A percentile compares a stretch with the other conserved stretches of the same genome.
phyloP scores from a whole-genome alignment of 2,888 invertebrate species.

The Cataglyphis livida region DNA sequence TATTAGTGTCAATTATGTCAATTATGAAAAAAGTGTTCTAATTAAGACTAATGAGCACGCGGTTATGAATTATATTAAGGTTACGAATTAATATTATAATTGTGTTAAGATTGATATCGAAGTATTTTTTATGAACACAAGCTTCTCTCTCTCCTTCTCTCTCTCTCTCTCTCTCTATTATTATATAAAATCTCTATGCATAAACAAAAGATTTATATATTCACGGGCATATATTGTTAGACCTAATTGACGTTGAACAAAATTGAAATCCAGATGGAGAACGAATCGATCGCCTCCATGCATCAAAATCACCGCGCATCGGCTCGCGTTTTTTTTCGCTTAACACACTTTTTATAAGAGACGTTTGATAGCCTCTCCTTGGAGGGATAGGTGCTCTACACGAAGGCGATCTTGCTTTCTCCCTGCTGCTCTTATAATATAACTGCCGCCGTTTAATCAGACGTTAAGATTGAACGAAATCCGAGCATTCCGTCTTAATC shows the following conservation, averaged over 20 bases:
- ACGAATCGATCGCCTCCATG: slow-evolving; percentile 19
- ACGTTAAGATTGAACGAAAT: slow-evolving; percentile 44
- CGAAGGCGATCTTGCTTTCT: slow-evolving; percentile 68
- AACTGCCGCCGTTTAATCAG: slow-evolving; percentile 39
- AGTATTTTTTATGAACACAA: neutral
- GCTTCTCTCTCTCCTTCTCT: neutral
- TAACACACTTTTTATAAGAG: slow-evolving; percentile 37
- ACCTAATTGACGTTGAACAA: slow-evolving; percentile 11
- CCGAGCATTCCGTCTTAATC: slow-evolving; percentile 22
- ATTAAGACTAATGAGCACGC: neutral
- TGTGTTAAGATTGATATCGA: neutral
- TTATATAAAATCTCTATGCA: neutral
- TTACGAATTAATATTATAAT: too few relatives aligned
- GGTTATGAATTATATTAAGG: neutral
- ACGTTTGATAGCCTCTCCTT: slow-evolving; percentile 62
- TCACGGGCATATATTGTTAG: slow-evolving; percentile 15
- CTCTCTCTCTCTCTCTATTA: neutral
- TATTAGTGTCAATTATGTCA: neutral
- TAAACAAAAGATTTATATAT: neutral
- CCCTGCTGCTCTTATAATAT: slow-evolving; percentile 64
- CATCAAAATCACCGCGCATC: slow-evolving; percentile 65
- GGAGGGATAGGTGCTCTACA: slow-evolving; percentile 55
- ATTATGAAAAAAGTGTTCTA: neutral
- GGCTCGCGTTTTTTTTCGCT: slow-evolving; percentile 41
- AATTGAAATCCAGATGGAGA: slow-evolving; percentile 15